These are phyloP conservation scores for Lasiommata megera DNA, from an alignment of 2,888 invertebrate genomes.

Conservation along the genomic window DNA sequence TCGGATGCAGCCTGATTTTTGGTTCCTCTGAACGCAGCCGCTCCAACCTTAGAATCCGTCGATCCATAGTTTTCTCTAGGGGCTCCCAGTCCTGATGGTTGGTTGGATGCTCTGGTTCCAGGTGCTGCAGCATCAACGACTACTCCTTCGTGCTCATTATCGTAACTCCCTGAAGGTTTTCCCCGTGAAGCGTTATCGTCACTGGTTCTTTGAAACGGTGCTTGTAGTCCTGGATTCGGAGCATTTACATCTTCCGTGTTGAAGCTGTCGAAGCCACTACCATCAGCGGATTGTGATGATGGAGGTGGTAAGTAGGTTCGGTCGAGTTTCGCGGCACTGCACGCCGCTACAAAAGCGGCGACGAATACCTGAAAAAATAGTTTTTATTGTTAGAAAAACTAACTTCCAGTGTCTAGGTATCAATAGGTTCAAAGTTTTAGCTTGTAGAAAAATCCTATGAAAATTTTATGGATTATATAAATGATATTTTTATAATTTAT, in stretches of 20 bases:
- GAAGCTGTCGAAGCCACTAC: slow-evolving; percentile 53
- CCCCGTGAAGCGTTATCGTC: slow-evolving; percentile 2
- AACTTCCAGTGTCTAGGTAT: no score
- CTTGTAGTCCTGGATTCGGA: slow-evolving; percentile 27
- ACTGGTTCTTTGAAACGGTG: slow-evolving; percentile 6
- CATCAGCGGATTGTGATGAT: slow-evolving; percentile 61
- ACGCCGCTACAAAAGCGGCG: slow-evolving; percentile 63
- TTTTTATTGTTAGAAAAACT: not conserved
- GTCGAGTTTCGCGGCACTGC: slow-evolving; percentile 63
- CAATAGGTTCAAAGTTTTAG: no score
- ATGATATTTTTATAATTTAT: no score
- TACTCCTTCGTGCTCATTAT: slow-evolving; percentile 65
- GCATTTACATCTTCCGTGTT: slow-evolving; percentile 17
- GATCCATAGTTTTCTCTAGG: slow-evolving; percentile 65
- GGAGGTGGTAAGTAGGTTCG: slow-evolving; percentile 60
- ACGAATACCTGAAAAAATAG: slow-evolving; percentile 50
- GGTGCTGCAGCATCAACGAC: slow-evolving; percentile 66
- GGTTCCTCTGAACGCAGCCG: slow-evolving; percentile 56
- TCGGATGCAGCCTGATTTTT: slow-evolving; percentile 25
- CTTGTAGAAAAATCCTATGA: no score
- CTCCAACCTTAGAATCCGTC: slow-evolving; percentile 65
- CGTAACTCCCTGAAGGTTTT: slow-evolving; percentile 57
- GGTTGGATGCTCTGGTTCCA: slow-evolving; percentile 55
- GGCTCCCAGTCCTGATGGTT: slow-evolving; percentile 56
- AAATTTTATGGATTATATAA: no score